Evolutionary conservation across 2,113 vertebrate species (phyloP).

Genomic region (Monopterus albus): DNA sequence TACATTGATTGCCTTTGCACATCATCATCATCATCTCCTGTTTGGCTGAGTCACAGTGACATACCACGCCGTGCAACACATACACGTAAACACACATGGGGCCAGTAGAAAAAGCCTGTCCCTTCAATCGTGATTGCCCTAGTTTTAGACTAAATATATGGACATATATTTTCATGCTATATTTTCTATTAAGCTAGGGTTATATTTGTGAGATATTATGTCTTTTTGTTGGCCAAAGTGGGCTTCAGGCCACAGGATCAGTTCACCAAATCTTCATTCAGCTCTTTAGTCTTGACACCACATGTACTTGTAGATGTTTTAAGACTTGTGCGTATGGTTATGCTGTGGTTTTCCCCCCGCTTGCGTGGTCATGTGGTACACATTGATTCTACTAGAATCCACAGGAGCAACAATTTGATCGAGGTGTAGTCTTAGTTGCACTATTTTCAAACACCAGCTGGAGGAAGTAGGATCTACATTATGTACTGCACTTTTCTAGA

Average conservation of each 20-base stretch:
- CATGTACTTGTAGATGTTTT: constrained; percentile 37
- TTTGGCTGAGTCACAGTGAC: constrained; percentile 53
- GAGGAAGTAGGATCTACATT: constrained; percentile 40
- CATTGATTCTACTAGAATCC: constrained; percentile 27
- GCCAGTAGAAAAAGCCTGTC: constrained; percentile 28
- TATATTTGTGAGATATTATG: constrained; percentile 69
- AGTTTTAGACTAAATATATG: constrained; percentile 71
- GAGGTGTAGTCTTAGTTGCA: constrained; percentile 46
- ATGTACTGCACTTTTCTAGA: constrained; percentile 25
- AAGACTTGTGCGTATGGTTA: constrained; percentile 18
- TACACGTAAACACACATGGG: neutral
- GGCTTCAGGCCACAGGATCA: constrained; percentile 46
- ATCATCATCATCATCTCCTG: constrained; percentile 60
- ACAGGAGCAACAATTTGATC: constrained; percentile 5
- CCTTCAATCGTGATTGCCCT: constrained; percentile 51
- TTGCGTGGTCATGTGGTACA: no score
- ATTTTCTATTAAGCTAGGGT: constrained; percentile 76
- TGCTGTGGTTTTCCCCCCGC: no score
- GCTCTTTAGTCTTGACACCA: constrained; percentile 27
- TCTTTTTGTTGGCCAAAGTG: constrained; percentile 55
- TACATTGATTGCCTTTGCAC: constrained; percentile 77
- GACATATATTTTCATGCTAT: constrained; percentile 78
- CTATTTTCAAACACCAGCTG: constrained; percentile 58
- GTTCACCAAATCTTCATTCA: constrained; percentile 34
- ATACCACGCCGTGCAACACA: no score